Percentiles rank a stretch among this genome's conserved stretches.
Conservation (phyloP, 2,113 vertebrate species). For the Casuarius casuarius region DNA sequence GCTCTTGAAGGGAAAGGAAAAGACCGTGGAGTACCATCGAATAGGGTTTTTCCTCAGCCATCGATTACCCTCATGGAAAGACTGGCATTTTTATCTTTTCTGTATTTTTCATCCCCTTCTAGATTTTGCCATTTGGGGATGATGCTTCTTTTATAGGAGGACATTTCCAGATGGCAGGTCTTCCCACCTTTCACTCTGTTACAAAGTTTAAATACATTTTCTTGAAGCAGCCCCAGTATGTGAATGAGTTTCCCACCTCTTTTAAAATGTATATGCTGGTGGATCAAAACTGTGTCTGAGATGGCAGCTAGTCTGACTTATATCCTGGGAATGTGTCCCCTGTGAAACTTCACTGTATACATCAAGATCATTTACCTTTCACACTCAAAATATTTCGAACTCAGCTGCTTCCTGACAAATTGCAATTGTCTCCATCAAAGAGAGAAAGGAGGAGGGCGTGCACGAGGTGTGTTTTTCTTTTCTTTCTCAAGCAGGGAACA, state of each 20-base stretch:
- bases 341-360: conserved; percentile 3
- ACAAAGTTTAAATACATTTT: background rate
- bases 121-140: background rate
- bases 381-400: background rate
- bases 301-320: conserved; percentile 35
- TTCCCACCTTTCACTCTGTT: background rate
- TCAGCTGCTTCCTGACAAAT: background rate
- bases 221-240: background rate
- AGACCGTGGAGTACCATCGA: background rate
- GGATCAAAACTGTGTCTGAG: background rate
- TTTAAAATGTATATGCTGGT: conserved; percentile 9
- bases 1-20: background rate
- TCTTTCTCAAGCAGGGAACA: background rate
- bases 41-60: background rate
- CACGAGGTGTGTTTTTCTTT: background rate
- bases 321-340: background rate
- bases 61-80: background rate
- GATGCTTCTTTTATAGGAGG: background rate
- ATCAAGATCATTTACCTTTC: conserved; percentile 24
- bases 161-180: conserved; percentile 1
- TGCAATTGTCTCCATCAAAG: background rate
- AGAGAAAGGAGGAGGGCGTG: background rate
- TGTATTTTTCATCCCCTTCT: background rate
- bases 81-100: background rate
- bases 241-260: conserved; percentile 10